Conservation (phyloP, 2,113 vertebrate species). For the Daubentonia madagascariensis region DNA sequence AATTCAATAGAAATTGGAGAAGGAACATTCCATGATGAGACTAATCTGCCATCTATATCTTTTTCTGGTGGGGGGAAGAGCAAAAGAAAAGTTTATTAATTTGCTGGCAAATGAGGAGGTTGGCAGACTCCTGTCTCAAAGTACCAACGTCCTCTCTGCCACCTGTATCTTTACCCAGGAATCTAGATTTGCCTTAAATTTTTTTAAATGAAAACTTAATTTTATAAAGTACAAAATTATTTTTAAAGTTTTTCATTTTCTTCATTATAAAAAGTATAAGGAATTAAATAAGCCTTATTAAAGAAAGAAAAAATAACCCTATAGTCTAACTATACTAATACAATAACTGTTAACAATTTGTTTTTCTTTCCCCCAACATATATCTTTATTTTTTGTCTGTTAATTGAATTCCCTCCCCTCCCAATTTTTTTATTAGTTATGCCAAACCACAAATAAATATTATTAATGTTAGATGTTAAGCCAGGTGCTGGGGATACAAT, state of each 20-base stretch:
- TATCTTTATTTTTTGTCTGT: not conserved
- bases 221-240: not conserved
- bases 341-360: not conserved
- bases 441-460: not conserved
- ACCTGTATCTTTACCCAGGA: not conserved
- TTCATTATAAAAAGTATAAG: not conserved
- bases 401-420: not conserved
- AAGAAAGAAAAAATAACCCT: not conserved
- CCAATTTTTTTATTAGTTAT: not conserved
- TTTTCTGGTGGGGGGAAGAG: too few species aligned
- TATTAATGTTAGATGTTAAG: not conserved
- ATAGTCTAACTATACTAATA: too few species aligned
- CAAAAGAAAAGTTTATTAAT: too few species aligned
- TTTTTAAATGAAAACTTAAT: not conserved
- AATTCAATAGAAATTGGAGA: not conserved
- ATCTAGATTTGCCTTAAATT: not conserved
- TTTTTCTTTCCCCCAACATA: not conserved
- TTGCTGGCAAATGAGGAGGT: too few species aligned
- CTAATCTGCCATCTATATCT: not conserved
- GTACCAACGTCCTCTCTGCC: too few species aligned
- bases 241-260: not conserved
- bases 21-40: not conserved
- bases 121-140: too few species aligned
- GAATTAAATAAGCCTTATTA: not conserved
- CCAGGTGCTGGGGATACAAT: not conserved